A percentile compares a stretch with the other conserved stretches of the same genome.
Evolutionary conservation across 2,113 vertebrate species (phyloP).

Genomic region (Periophthalmus modestus): DNA sequence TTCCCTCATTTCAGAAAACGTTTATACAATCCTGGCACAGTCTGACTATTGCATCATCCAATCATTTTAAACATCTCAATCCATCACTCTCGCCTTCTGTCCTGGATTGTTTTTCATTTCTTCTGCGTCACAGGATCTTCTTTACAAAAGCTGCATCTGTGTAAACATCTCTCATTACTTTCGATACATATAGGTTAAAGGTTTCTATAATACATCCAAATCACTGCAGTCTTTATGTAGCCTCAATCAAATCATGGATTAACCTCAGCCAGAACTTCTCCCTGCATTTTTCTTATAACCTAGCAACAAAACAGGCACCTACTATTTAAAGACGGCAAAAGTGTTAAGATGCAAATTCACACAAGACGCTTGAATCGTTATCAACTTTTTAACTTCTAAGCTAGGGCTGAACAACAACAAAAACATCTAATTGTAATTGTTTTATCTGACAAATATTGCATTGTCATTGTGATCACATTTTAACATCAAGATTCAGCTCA

Average conservation of each 20-base stretch:
- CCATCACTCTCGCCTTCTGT: constrained; percentile 34
- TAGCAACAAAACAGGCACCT: constrained; percentile 48
- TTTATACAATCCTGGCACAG: constrained; percentile 60
- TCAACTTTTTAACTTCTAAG: constrained; percentile 15
- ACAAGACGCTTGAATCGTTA: constrained; percentile 12
- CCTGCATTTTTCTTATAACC: constrained; percentile 40
- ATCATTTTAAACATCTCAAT: constrained; percentile 64
- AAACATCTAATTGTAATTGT: background rate
- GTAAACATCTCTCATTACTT: background rate
- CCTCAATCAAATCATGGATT: constrained; percentile 18
- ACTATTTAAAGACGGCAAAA: constrained; percentile 61
- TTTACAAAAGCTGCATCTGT: constrained; percentile 27
- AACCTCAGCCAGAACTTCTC: constrained; percentile 30
- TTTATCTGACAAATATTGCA: background rate
- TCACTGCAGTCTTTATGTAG: constrained; percentile 4
- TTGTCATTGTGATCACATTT: background rate
- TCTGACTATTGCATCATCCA: constrained; percentile 55
- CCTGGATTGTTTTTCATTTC: constrained; percentile 47
- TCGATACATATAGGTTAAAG: constrained; percentile 3
- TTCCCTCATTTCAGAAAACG: constrained; percentile 39
- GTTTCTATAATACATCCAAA: background rate
- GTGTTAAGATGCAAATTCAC: constrained; percentile 36
- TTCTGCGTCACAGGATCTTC: constrained; percentile 42
- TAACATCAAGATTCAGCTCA: background rate
- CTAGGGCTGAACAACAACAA: background rate